phyloP scores from a whole-genome alignment of 1,140 invertebrate species.

The Formica selysi region DNA sequence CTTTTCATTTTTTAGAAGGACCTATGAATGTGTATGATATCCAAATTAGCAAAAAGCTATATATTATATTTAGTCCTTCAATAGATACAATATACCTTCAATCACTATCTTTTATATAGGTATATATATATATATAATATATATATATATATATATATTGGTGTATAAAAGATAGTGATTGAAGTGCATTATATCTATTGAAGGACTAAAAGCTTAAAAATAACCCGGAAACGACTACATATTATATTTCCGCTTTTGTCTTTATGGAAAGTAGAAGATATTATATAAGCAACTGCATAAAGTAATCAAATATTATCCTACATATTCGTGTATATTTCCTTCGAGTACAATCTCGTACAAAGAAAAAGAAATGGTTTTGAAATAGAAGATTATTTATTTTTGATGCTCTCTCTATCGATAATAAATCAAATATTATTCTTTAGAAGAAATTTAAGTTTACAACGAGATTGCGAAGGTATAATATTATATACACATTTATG shows the following conservation, averaged over 20 bases:
- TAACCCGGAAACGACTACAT: background rate
- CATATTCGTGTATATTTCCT: background rate
- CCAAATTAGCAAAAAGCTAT: no score
- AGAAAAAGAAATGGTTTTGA: background rate
- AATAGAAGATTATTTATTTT: slow-evolving; percentile 6
- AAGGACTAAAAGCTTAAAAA: slow-evolving; percentile 16
- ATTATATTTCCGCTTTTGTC: slow-evolving; percentile 30
- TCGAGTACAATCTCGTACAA: background rate
- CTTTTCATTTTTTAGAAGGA: no score
- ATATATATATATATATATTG: no score
- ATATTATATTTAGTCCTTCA: no score
- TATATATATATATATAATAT: no score
- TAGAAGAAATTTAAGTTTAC: slow-evolving; percentile 5
- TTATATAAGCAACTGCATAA: slow-evolving; percentile 18
- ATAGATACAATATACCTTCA: no score
- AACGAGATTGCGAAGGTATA: slow-evolving; percentile 7
- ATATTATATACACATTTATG: background rate
- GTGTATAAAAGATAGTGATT: background rate
- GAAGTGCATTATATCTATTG: background rate
- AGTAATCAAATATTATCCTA: slow-evolving; percentile 28
- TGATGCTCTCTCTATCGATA: no score
- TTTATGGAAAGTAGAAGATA: background rate
- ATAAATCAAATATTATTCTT: background rate
- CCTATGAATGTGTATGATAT: no score
- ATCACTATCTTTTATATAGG: no score